Conservation (phyloP, 1,140 invertebrate species). For the Aleiodes sp. region DNA sequence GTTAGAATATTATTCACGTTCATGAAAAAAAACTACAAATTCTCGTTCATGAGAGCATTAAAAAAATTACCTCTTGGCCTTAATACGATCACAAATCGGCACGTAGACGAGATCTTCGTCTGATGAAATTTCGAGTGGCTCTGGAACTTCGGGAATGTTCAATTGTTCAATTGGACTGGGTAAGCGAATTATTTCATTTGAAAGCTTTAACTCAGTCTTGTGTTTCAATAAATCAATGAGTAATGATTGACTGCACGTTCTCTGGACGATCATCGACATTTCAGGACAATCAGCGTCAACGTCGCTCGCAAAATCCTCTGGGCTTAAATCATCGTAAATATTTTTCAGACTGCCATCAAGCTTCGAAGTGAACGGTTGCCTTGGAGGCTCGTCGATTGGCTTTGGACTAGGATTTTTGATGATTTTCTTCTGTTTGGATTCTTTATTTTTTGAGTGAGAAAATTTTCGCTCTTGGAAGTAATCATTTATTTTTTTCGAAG, state of each 20-base stretch:
- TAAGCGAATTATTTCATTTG: background rate
- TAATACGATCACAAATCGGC: constrained; percentile 49
- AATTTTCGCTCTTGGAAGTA: background rate
- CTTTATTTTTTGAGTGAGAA: constrained; percentile 1
- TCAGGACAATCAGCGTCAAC: constrained; percentile 63
- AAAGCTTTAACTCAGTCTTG: background rate
- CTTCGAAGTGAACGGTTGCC: too few species aligned
- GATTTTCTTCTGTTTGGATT: constrained; percentile 39
- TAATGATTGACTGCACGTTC: constrained; percentile 57
- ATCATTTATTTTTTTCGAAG: background rate
- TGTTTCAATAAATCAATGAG: too few species aligned
- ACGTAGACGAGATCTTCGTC: constrained; percentile 49
- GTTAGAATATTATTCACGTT: too few species aligned
- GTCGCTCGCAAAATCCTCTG: constrained; percentile 62
- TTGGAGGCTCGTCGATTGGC: constrained; percentile 28
- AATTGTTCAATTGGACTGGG: constrained; percentile 18
- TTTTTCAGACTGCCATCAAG: constrained; percentile 50
- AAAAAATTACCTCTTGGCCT: background rate
- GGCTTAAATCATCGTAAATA: constrained; percentile 57
- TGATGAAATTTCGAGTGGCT: constrained; percentile 46
- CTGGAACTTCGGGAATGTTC: constrained; percentile 15
- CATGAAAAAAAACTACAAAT: too few species aligned
- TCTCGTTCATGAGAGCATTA: too few species aligned
- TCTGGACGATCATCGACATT: constrained; percentile 71
- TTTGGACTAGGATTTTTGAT: constrained; percentile 56